Percentiles rank a stretch among this genome's conserved stretches.
Evolutionary conservation across 2,113 vertebrate species (phyloP).

Genomic region (Tragulus kanchil): DNA sequence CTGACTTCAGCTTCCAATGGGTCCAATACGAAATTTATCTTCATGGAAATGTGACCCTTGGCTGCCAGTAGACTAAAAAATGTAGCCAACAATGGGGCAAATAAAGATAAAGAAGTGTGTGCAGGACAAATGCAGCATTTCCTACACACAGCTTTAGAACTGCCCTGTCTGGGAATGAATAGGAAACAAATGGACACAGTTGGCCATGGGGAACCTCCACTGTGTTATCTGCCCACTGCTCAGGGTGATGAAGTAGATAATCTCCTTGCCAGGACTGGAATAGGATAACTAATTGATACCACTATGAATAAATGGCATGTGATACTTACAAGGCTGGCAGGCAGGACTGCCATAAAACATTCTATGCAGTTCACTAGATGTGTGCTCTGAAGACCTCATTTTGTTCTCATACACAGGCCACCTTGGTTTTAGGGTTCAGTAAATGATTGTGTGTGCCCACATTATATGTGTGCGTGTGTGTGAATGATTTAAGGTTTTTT

Average conservation of each 20-base stretch:
- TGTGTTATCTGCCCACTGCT: conserved; percentile 64
- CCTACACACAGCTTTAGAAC: conserved; percentile 77
- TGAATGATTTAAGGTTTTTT: conserved; percentile 30
- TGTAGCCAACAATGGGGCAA: conserved; percentile 83
- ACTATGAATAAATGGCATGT: conserved; percentile 5
- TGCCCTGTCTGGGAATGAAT: conserved; percentile 73
- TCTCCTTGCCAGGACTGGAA: neutral
- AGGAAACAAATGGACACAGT: conserved; percentile 71
- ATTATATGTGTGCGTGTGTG: neutral
- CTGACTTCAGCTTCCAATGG: conserved; percentile 88
- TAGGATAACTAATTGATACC: conserved; percentile 42
- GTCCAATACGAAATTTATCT: conserved; percentile 88
- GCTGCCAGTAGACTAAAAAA: conserved; percentile 85
- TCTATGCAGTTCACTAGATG: neutral
- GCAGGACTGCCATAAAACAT: neutral
- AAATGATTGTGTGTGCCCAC: neutral
- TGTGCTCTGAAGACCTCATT: neutral
- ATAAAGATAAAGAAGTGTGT: conserved; percentile 87
- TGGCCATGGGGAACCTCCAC: conserved; percentile 52
- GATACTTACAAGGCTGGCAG: neutral
- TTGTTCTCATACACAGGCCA: conserved; percentile 46
- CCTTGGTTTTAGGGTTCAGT: conserved; percentile 8
- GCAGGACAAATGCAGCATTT: conserved; percentile 81
- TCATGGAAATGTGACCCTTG: conserved; percentile 87
- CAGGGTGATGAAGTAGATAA: neutral